These are phyloP conservation scores for Acanthosepion lycidas DNA, from an alignment of 2,888 invertebrate genomes.

Conservation along the genomic window DNA sequence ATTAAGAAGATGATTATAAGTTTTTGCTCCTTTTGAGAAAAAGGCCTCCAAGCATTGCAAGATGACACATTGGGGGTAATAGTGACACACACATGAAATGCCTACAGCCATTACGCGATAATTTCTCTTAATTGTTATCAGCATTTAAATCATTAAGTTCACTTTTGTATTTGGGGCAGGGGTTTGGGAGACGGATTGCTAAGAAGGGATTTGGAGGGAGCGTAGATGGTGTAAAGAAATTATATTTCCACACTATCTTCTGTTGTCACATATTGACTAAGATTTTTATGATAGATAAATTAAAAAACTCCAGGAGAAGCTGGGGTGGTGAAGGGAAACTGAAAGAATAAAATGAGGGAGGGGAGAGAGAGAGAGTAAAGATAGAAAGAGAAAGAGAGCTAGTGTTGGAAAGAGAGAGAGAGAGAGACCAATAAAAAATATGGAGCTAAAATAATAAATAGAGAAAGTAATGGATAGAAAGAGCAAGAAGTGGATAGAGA, in stretches of 20 bases:
- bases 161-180: neutral
- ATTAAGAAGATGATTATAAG: neutral
- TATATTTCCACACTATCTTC: neutral
- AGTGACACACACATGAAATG: neutral
- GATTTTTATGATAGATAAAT: neutral
- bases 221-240: neutral
- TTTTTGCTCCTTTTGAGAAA: neutral
- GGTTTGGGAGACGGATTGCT: neutral
- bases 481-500: too few relatives aligned
- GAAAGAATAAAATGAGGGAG: neutral
- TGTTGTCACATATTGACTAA: constrained; percentile 17
- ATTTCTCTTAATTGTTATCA: neutral
- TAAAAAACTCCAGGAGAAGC: neutral
- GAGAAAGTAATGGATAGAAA: too few relatives aligned
- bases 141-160: neutral
- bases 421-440: neutral
- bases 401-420: neutral
- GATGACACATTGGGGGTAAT: neutral
- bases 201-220: neutral
- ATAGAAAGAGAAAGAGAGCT: neutral
- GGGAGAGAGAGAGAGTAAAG: neutral
- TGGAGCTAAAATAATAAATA: too few relatives aligned
- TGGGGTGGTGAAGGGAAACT: too few relatives aligned
- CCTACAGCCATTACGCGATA: neutral
- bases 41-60: neutral